These are phyloP conservation scores for Emydoidea blandingii DNA, from an alignment of 2,797 vertebrate genomes.

Conservation along the genomic window DNA sequence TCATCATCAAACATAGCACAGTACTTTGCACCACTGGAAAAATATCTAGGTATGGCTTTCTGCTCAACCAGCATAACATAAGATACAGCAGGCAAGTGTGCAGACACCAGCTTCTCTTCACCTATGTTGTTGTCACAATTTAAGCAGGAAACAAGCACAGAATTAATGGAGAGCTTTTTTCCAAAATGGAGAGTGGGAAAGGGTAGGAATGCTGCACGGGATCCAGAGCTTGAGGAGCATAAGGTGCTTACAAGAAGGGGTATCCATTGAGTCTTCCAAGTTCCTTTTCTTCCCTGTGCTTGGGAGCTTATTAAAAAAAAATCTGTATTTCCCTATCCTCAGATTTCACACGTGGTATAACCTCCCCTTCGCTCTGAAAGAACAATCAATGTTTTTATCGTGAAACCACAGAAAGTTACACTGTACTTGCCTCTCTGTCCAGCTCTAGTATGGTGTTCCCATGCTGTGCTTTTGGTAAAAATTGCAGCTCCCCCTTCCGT, in stretches of 20 bases:
- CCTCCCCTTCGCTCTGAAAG: background rate
- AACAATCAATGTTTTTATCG: background rate
- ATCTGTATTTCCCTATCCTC: background rate
- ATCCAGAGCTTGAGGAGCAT: background rate
- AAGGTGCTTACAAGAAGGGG: background rate
- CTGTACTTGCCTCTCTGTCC: background rate
- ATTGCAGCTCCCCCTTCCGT: background rate
- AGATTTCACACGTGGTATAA: background rate
- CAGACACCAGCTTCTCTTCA: background rate
- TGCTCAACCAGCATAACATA: background rate
- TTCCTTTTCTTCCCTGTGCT: background rate
- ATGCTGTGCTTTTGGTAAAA: background rate
- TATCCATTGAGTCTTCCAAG: background rate
- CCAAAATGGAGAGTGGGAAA: background rate
- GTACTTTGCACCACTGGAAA: background rate
- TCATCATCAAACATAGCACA: rapidly evolving
- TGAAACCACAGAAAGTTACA: background rate
- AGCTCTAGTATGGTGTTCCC: background rate
- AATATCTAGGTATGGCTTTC: background rate
- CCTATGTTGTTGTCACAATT: background rate
- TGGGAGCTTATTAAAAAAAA: background rate
- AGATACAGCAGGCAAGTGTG: background rate
- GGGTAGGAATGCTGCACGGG: background rate
- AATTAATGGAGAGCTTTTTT: background rate
- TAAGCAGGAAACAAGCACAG: background rate